Evolutionary conservation across 2,888 invertebrate species (phyloP).

Genomic region (Danaus chrysippus): DNA sequence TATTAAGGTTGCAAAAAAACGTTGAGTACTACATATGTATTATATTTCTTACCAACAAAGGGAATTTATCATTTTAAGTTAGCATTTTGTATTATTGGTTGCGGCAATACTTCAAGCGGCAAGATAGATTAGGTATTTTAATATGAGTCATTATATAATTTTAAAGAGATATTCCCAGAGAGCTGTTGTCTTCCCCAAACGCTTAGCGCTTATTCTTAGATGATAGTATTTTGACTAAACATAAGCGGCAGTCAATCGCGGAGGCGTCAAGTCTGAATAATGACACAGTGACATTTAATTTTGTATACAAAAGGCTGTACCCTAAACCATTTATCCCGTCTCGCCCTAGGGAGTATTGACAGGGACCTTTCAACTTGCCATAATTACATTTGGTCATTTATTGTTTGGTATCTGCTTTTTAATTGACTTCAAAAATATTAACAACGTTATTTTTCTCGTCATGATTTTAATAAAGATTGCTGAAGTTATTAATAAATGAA

Average conservation of each 20-base stretch:
- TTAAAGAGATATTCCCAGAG: not conserved
- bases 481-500: too few species aligned
- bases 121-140: too few species aligned
- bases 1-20: too few species aligned
- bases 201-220: not conserved
- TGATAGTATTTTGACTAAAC: slow-evolving; percentile 34
- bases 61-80: too few species aligned
- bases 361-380: slow-evolving; percentile 29
- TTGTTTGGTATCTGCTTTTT: slow-evolving; percentile 13
- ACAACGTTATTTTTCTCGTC: not conserved
- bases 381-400: slow-evolving; percentile 28
- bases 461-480: too few species aligned
- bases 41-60: too few species aligned
- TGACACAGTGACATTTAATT: slow-evolving; percentile 76
- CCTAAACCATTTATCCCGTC: slow-evolving; percentile 58
- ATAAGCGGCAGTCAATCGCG: slow-evolving; percentile 55
- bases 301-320: slow-evolving; percentile 76
- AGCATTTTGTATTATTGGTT: too few species aligned
- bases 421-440: not conserved
- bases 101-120: too few species aligned
- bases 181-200: not conserved
- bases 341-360: slow-evolving; percentile 25
- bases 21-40: too few species aligned
- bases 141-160: too few species aligned
- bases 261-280: slow-evolving; percentile 72